These are phyloP conservation scores for Anastatus disparis DNA, from an alignment of 1,140 invertebrate species.

Conservation along the genomic window DNA sequence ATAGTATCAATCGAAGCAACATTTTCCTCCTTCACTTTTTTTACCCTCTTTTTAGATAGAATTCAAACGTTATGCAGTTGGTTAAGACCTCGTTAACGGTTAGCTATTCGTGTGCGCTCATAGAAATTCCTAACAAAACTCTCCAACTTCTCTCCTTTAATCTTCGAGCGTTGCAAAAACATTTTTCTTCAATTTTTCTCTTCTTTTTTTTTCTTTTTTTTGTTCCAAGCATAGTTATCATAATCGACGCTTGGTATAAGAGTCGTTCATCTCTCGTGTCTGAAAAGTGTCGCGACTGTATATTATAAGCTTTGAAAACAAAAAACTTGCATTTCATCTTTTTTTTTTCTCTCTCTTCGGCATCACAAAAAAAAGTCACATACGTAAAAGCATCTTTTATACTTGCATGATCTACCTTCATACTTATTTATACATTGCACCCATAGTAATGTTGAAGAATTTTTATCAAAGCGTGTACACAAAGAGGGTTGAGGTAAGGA, in stretches of 20 bases:
- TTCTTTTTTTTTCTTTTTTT: constrained; percentile 18
- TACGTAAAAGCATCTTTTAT: no score
- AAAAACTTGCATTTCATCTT: constrained; percentile 20
- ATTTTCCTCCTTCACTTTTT: no score
- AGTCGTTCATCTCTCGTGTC: background rate
- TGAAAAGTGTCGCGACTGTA: background rate
- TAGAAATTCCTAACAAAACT: constrained; percentile 21
- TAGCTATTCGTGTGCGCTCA: background rate
- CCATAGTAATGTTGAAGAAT: no score
- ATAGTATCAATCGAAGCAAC: no score
- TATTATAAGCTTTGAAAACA: background rate
- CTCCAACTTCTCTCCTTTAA: background rate
- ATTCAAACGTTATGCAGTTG: background rate
- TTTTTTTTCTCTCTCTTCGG: no score
- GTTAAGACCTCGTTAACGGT: constrained; percentile 9
- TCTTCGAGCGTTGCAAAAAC: background rate
- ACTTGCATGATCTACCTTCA: constrained; percentile 6
- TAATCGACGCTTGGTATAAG: background rate
- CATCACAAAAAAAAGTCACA: no score
- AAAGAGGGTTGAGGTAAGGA: background rate
- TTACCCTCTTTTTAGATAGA: background rate
- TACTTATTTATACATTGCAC: no score
- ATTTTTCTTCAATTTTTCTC: background rate
- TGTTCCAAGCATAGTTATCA: constrained; percentile 2
- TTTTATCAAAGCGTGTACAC: no score